These are phyloP conservation scores for Oreortyx pictus DNA, from an alignment of 2,797 vertebrate species.

Conservation along the genomic window DNA sequence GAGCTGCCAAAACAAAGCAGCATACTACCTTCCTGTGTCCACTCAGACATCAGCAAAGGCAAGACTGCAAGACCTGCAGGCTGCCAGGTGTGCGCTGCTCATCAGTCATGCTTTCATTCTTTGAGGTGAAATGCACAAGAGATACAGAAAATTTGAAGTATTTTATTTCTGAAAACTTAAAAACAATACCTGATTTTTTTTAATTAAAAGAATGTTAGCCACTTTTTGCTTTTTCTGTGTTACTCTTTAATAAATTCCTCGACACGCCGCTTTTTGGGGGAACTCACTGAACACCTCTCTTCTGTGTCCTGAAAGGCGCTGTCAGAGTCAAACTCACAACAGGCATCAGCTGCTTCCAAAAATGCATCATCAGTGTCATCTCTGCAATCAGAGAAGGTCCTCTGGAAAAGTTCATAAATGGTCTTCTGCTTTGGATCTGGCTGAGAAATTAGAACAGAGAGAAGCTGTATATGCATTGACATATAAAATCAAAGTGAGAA, in stretches of 20 bases:
- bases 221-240: constrained; percentile 49
- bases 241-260: constrained; percentile 77
- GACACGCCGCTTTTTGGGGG: constrained; percentile 77
- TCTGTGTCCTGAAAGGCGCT: background rate
- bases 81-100: background rate
- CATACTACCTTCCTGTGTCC: background rate
- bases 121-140: background rate
- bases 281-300: constrained; percentile 42
- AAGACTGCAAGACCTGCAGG: background rate
- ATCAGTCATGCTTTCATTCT: background rate
- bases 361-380: constrained; percentile 79
- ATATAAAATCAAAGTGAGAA: background rate
- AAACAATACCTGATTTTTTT: constrained; percentile 12
- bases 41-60: background rate
- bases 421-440: constrained; percentile 88
- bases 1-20: background rate
- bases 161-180: constrained; percentile 62
- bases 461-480: background rate
- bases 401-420: constrained; percentile 92
- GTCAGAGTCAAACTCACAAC: constrained; percentile 76
- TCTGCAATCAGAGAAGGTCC: constrained; percentile 83
- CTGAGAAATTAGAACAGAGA: constrained; percentile 38
- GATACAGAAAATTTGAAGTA: background rate
- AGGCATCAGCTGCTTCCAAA: constrained; percentile 83
- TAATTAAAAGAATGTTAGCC: background rate